Evolutionary conservation across 1,140 invertebrate species (phyloP).

Genomic region (Anthonomus grandis): DNA sequence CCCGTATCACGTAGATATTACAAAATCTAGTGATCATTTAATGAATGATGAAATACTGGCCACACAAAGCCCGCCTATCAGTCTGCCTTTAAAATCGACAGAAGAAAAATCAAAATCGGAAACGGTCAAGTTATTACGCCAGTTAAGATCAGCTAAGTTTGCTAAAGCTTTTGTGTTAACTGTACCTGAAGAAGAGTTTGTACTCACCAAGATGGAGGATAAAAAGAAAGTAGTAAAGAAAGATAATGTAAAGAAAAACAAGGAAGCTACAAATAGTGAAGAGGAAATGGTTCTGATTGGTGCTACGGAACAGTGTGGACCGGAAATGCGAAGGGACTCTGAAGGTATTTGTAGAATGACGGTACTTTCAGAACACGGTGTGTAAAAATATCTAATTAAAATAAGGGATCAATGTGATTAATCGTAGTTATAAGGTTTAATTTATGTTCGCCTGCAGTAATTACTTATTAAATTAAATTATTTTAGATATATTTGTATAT

Average conservation of each 20-base stretch:
- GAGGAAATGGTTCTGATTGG: slow-evolving; percentile 54
- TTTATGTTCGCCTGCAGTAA: too few relatives aligned
- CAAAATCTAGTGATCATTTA: slow-evolving; percentile 32
- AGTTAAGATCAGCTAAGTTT: slow-evolving; percentile 12
- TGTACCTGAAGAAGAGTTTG: slow-evolving; percentile 38
- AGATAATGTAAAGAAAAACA: slow-evolving; percentile 27
- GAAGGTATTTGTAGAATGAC: slow-evolving; percentile 53
- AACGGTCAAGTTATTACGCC: slow-evolving; percentile 1
- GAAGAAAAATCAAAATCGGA: slow-evolving; percentile 19
- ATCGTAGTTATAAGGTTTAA: too few relatives aligned
- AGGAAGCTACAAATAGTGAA: slow-evolving; percentile 34
- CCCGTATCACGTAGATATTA: slow-evolving; percentile 47
- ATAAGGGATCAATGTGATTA: too few relatives aligned
- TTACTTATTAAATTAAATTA: too few relatives aligned
- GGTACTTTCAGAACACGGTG: too few relatives aligned
- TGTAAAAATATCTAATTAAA: too few relatives aligned
- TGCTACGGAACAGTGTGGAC: slow-evolving; percentile 60
- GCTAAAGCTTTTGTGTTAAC: slow-evolving; percentile 36
- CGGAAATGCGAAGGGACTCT: slow-evolving; percentile 56
- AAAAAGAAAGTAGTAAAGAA: slow-evolving; percentile 29
- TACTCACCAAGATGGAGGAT: slow-evolving; percentile 27
- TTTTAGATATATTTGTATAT: too few relatives aligned
- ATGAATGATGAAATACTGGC: slow-evolving; percentile 16
- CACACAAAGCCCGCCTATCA: slow-evolving; percentile 28
- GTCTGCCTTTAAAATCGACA: slow-evolving; percentile 19